Base-by-base conservation (phyloP, 2,113 vertebrate genomes). In the Megaleporinus macrocephalus region DNA sequence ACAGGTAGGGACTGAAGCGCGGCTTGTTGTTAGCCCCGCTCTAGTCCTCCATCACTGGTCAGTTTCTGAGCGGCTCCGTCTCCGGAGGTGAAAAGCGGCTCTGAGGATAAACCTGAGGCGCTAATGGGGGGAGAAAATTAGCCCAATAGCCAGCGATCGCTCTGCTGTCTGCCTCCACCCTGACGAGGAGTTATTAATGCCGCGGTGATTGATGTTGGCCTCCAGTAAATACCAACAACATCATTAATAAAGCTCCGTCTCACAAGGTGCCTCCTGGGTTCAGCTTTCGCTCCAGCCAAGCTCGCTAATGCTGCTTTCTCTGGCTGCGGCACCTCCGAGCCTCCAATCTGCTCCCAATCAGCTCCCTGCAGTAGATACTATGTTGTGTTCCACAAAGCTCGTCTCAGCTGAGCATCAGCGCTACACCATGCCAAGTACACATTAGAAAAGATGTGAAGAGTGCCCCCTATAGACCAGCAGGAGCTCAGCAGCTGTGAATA, bases 61-160 rank as follows among this genome's bases (percentile, higher is more conserved):
- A 51, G 41, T 51, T 1, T 18, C 13, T 51, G 49, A 12, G 98
- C 80, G 92, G 98, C 88, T 99, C 98, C 86, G 97, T 99, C 91
- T 94, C 99, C 90, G 98, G 99, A 97, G 97, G 98, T 99, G 94
- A 80, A 76, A 57, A 9, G 44, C n/a, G 2, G 18, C 26, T 61
- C 68, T 62, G 62, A 18, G 30, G 33, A 47, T 27, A 18, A 62
- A 47, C 24, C 57, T 22, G 15, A 29, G 59, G 66, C 51, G 27
- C 51, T 79, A 20, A 36, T 68, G 65, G 24, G 12, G n/a, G 53
- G 22, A 68, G 47, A n/a, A 66, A 18, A 51, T 65, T 44, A 53
- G 22, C 26, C 18, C 24, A 30, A 49, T 68, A 22, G 22, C 26
- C 14, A 12, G 44, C 20, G 36, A 30, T 65, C 73, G 20, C 51